A percentile compares a stretch with the other conserved stretches of the same genome.
phyloP scores from a whole-genome alignment of 2,113 vertebrate genomes.

The Strigops habroptila region DNA sequence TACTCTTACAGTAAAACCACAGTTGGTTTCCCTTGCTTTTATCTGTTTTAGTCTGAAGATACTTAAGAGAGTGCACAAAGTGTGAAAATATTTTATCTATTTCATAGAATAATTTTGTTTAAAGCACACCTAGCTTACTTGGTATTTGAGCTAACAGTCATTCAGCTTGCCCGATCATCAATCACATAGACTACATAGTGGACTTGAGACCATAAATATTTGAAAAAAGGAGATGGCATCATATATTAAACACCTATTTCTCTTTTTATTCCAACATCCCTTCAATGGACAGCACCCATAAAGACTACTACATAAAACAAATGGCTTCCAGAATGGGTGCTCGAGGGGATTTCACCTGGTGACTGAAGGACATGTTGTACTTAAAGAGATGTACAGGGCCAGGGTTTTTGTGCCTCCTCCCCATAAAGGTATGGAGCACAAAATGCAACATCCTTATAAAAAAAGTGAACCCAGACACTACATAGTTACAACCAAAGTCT shows the following conservation, averaged over 20 bases:
- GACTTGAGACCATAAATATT: neutral
- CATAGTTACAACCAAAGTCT: neutral
- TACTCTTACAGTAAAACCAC: neutral
- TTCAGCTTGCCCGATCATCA: neutral
- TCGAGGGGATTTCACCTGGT: neutral
- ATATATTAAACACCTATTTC: neutral
- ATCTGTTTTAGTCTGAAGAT: neutral
- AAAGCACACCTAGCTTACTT: neutral
- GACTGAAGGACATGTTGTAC: accelerated
- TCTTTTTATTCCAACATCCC: neutral
- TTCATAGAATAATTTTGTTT: neutral
- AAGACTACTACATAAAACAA: neutral
- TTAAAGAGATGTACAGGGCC: neutral
- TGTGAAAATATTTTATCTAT: neutral
- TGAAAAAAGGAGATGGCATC: neutral
- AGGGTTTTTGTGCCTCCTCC: neutral
- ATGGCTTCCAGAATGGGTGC: neutral
- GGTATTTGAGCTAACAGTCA: neutral
- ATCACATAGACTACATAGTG: neutral
- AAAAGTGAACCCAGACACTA: neutral
- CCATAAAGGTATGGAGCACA: neutral
- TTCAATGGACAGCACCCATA: neutral
- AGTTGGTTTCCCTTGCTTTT: neutral
- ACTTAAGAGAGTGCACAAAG: neutral
- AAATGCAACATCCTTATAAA: neutral